phyloP scores from a whole-genome alignment of 2,888 invertebrate genomes.

The Hirtodrosophila trivittata region DNA sequence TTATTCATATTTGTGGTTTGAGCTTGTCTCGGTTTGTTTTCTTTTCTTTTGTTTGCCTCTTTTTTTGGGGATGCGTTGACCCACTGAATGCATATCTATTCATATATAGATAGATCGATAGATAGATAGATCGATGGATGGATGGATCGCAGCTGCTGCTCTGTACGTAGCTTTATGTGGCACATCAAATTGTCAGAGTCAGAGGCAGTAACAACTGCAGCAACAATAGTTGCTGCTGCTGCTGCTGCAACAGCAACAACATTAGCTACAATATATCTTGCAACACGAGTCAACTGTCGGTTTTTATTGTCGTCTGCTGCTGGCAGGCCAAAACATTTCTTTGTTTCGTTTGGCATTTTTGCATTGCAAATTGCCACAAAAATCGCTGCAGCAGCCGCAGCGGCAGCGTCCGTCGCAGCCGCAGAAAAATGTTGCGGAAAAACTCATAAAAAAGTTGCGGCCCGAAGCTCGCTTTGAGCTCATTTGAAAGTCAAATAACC shows the following conservation, averaged over 20 bases:
- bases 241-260: constrained; percentile 37
- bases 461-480: constrained; percentile 58
- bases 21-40: constrained; percentile 36
- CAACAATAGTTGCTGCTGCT: constrained; percentile 26
- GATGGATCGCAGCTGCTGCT: constrained; percentile 15
- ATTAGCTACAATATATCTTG: constrained; percentile 74
- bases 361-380: constrained; percentile 76
- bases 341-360: constrained; percentile 76
- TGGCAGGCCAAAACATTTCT: constrained; percentile 72
- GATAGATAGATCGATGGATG: constrained; percentile 13
- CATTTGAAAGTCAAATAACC: constrained; percentile 77
- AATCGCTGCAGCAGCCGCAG: constrained; percentile 62
- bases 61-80: constrained; percentile 59
- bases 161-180: constrained; percentile 59
- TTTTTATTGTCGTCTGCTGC: constrained; percentile 77
- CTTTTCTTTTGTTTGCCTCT: constrained; percentile 5
- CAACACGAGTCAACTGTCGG: constrained; percentile 80
- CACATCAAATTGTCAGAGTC: constrained; percentile 74
- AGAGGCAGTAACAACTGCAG: constrained; percentile 22
- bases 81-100: constrained; percentile 36
- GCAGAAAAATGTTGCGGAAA: constrained; percentile 71
- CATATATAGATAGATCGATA: constrained; percentile 10
- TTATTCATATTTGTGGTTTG: constrained; percentile 76
- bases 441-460: constrained; percentile 70
- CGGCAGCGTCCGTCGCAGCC: constrained; percentile 31